Percentiles rank a stretch among this genome's conserved stretches.
Evolutionary conservation across 2,113 vertebrate species (phyloP).

Genomic region (Entelurus aequoreus): DNA sequence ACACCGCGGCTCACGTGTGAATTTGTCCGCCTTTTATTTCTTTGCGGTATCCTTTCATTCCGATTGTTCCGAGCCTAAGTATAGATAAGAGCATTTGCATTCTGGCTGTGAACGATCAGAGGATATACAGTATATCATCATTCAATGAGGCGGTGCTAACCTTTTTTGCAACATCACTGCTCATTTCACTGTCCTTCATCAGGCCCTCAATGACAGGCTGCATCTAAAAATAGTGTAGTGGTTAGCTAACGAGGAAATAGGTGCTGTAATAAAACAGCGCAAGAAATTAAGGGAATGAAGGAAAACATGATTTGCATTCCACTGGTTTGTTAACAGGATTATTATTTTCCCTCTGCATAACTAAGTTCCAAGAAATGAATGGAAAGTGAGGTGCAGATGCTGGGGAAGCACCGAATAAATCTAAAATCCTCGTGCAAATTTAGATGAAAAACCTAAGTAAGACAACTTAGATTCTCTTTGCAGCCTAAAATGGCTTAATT

Average conservation of each 20-base stretch:
- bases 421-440: too few species aligned
- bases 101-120: conserved; percentile 46
- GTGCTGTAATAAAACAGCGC: conserved; percentile 24
- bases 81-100: conserved; percentile 35
- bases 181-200: conserved; percentile 52
- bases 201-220: conserved; percentile 41
- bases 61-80: conserved; percentile 23
- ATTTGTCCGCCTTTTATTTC: background rate
- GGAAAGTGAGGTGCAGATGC: too few species aligned
- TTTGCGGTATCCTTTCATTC: conserved; percentile 20
- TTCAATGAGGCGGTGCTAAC: conserved; percentile 44
- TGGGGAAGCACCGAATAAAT: too few species aligned
- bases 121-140: conserved; percentile 21
- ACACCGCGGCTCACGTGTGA: background rate
- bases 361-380: too few species aligned
- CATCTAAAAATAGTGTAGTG: conserved; percentile 45
- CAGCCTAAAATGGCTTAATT: too few species aligned
- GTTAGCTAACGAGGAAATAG: conserved; percentile 24
- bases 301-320: background rate
- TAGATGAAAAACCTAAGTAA: too few species aligned
- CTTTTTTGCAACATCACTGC: conserved; percentile 46
- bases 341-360: too few species aligned
- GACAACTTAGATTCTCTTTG: too few species aligned
- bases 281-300: background rate
- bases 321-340: too few species aligned